Evolutionary conservation across 2,113 vertebrate species (phyloP).

Genomic region (Sinocyclocheilus anshuiensis): DNA sequence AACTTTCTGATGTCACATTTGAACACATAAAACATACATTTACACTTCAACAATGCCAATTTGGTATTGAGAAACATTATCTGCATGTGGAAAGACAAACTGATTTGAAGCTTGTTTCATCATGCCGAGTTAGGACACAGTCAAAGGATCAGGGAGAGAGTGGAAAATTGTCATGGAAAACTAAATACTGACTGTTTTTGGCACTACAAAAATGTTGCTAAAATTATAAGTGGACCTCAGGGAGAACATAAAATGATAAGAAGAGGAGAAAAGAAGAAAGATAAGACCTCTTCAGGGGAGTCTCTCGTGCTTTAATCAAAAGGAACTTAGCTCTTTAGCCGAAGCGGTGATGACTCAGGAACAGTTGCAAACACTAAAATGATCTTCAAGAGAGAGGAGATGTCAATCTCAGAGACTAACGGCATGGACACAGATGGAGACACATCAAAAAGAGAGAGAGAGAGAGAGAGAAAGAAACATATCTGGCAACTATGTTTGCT

Average conservation of each 20-base stretch:
- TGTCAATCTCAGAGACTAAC: neutral
- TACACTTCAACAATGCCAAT: no score
- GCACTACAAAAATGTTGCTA: neutral
- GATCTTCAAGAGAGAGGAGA: neutral
- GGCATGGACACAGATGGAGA: neutral
- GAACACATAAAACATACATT: neutral
- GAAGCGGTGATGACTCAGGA: slow-evolving; percentile 38
- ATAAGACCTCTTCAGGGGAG: neutral
- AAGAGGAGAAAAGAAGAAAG: slow-evolving; percentile 8
- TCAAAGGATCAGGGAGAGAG: neutral
- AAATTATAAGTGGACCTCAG: neutral
- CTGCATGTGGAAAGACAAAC: slow-evolving; percentile 3
- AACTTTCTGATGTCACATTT: neutral
- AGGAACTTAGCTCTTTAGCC: slow-evolving; percentile 37
- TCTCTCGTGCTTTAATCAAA: slow-evolving; percentile 55
- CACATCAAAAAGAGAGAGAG: neutral
- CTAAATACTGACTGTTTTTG: slow-evolving; percentile 5
- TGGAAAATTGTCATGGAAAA: slow-evolving; percentile 27
- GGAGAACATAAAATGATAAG: slow-evolving; percentile 11
- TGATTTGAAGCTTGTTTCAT: slow-evolving; percentile 14
- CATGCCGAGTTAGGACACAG: neutral
- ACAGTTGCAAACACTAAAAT: neutral
- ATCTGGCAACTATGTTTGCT: neutral
- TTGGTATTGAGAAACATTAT: neutral
- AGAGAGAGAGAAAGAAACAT: neutral